Conservation (phyloP, 2,113 vertebrate genomes). For the Rhinichthys klamathensis region DNA sequence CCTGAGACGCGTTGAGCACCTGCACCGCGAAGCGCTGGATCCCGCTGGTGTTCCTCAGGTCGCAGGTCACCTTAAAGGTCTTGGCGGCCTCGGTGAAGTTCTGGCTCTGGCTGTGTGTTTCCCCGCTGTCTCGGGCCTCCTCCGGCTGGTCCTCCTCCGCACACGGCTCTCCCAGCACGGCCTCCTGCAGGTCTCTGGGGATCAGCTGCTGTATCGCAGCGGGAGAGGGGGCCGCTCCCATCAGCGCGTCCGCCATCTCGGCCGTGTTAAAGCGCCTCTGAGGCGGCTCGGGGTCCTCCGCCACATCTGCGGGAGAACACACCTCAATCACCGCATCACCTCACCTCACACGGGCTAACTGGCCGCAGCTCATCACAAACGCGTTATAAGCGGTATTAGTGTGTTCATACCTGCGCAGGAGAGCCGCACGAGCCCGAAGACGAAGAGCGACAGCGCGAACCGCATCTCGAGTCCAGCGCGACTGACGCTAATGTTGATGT, state of each 20-base stretch:
- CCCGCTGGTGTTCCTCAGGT: conserved; percentile 83
- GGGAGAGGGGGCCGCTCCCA: conserved; percentile 71
- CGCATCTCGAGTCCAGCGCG: neutral
- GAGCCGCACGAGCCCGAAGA: neutral
- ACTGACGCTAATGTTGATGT: neutral
- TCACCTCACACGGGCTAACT: no score
- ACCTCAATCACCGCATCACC: no score
- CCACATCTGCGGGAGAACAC: conserved; percentile 56
- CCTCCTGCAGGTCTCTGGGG: conserved; percentile 66
- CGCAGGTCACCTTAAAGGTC: conserved; percentile 89
- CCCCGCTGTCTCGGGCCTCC: neutral
- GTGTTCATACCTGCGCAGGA: neutral
- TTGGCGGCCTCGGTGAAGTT: conserved; percentile 84
- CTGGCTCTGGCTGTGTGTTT: conserved; percentile 60
- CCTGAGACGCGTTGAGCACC: conserved; percentile 89
- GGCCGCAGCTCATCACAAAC: no score
- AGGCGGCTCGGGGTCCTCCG: conserved; percentile 51
- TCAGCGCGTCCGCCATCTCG: conserved; percentile 82
- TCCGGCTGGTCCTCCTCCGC: conserved; percentile 67
- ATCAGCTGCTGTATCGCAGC: conserved; percentile 76
- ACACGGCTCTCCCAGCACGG: conserved; percentile 45
- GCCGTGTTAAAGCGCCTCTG: conserved; percentile 77
- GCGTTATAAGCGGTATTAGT: no score
- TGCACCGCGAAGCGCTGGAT: conserved; percentile 78
- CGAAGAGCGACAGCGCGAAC: neutral